Conservation (phyloP, 2,113 vertebrate species). For the Arenaria interpres region DNA sequence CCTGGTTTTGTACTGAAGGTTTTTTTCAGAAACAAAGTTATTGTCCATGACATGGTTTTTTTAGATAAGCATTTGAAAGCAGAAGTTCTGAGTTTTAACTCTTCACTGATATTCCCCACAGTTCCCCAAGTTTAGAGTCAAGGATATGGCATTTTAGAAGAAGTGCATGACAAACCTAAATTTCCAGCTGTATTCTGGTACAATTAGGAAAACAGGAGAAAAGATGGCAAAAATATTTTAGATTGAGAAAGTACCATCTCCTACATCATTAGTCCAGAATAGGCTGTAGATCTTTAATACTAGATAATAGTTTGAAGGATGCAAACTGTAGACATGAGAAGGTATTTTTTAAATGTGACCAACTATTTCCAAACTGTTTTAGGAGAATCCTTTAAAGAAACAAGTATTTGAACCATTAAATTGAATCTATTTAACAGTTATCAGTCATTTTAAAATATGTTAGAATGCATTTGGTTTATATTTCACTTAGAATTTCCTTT, state of each 20-base stretch:
- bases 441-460: not conserved
- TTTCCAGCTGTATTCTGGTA: not conserved
- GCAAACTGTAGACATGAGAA: not conserved
- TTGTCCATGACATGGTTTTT: not conserved
- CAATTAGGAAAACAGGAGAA: not conserved
- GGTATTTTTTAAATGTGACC: not conserved
- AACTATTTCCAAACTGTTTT: not conserved
- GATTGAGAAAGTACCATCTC: not conserved
- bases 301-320: not conserved
- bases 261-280: not conserved
- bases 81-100: not conserved
- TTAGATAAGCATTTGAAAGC: not conserved
- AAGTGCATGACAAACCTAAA: not conserved
- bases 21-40: not conserved
- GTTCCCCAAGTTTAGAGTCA: not conserved
- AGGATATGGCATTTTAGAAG: not conserved
- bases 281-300: not conserved
- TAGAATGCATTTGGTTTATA: not conserved
- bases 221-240: not conserved
- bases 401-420: accelerated
- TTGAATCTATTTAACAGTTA: not conserved
- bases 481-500: not conserved
- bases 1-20: not conserved
- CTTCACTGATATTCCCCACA: not conserved
- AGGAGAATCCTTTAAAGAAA: accelerated